A percentile compares a stretch with the other conserved stretches of the same genome.
Conservation (phyloP, 2,888 invertebrate species). For the Anthophora plumipes region DNA sequence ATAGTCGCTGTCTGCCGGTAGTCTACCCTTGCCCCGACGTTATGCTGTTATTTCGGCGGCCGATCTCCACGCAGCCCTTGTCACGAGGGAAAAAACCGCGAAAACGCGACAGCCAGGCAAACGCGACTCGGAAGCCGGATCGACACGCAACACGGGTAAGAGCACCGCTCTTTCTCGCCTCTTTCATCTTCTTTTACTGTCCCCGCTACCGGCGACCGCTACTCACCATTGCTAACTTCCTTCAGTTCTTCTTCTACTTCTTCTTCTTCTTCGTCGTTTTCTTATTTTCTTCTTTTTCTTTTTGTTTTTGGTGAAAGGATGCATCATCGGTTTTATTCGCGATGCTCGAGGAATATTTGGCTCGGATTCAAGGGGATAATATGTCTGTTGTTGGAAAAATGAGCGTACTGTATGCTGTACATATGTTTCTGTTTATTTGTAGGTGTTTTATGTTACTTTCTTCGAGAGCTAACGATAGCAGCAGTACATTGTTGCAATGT, state of each 20-base stretch:
- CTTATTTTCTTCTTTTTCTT: neutral
- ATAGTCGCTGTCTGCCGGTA: constrained; percentile 82
- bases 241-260: too few relatives aligned
- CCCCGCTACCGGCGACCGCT: too few relatives aligned
- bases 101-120: constrained; percentile 32
- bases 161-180: constrained; percentile 18
- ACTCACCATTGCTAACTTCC: neutral
- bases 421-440: too few relatives aligned
- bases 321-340: too few relatives aligned
- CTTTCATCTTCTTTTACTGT: neutral
- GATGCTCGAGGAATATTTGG: too few relatives aligned
- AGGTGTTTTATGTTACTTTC: too few relatives aligned
- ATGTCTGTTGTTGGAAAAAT: too few relatives aligned
- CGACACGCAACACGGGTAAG: constrained; percentile 47
- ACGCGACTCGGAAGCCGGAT: constrained; percentile 22
- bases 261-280: neutral
- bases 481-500: too few relatives aligned
- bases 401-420: too few relatives aligned
- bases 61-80: constrained; percentile 68
- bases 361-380: too few relatives aligned
- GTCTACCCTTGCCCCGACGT: constrained; percentile 80
- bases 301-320: too few relatives aligned
- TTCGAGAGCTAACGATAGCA: too few relatives aligned
- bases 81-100: constrained; percentile 57
- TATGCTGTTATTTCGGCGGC: constrained; percentile 79